Evolutionary conservation across 2,113 vertebrate species (phyloP).

Genomic region (Myrmecobius fasciatus): DNA sequence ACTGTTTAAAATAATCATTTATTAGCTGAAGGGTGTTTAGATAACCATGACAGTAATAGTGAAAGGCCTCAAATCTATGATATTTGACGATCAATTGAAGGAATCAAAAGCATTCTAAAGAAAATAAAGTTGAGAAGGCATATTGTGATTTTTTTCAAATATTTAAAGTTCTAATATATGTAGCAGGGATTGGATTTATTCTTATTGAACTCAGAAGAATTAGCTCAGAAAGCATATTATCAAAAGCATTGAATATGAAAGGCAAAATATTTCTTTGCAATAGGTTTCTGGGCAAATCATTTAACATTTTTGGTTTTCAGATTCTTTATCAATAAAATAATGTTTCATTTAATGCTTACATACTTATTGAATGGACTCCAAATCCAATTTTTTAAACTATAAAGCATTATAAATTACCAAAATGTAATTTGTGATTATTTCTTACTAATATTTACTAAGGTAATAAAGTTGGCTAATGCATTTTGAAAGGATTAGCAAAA

Average conservation of each 20-base stretch:
- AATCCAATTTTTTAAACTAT: neutral
- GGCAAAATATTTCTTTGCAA: neutral
- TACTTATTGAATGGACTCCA: neutral
- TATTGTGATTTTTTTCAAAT: neutral
- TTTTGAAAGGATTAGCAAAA: neutral
- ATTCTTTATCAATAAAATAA: neutral
- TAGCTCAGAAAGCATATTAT: neutral
- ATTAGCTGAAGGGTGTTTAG: too few relatives aligned
- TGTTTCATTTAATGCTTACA: neutral
- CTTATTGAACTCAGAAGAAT: neutral
- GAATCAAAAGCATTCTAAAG: neutral
- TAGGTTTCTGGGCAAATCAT: neutral
- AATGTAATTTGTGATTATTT: neutral
- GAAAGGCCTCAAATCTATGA: too few relatives aligned
- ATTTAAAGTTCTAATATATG: neutral
- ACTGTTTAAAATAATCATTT: too few relatives aligned
- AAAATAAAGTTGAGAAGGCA: neutral
- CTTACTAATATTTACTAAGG: neutral
- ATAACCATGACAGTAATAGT: too few relatives aligned
- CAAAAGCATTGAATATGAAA: neutral
- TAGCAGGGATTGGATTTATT: neutral
- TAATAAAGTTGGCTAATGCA: neutral
- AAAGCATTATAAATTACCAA: neutral
- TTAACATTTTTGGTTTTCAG: neutral
- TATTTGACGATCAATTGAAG: too few relatives aligned